Conservation (phyloP, 2,888 invertebrate species). For the Monochamus alternatus region DNA sequence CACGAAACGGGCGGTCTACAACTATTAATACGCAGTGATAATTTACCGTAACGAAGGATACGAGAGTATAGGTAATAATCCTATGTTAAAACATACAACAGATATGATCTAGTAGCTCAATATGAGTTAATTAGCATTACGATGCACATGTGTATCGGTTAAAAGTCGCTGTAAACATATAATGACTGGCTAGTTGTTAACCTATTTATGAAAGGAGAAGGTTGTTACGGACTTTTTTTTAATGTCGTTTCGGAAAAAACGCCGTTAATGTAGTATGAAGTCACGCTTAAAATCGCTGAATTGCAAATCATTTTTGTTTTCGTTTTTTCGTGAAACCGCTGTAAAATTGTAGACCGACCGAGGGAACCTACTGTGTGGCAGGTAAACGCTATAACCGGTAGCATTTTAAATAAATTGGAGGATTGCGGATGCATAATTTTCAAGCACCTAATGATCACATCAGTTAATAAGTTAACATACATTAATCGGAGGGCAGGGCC, state of each 20-base stretch:
- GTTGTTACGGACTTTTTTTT: not conserved
- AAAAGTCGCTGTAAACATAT: not conserved
- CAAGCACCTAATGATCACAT: no score
- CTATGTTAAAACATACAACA: not conserved
- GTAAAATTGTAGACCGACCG: not conserved
- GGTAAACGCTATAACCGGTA: not conserved
- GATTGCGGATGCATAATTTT: no score
- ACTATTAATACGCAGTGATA: not conserved
- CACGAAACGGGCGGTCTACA: not conserved
- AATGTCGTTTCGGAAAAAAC: not conserved
- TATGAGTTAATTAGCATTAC: constrained; percentile 8
- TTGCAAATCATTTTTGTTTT: constrained; percentile 4
- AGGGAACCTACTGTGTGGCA: not conserved
- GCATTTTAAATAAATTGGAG: not conserved
- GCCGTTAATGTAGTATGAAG: constrained; percentile 5
- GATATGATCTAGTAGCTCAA: constrained; percentile 13
- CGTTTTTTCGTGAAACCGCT: not conserved
- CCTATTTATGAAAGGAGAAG: constrained; percentile 10
- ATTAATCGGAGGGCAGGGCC: no score
- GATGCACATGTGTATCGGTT: not conserved
- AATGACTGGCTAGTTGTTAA: constrained; percentile 1
- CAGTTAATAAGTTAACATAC: no score
- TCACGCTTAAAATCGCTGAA: not conserved
- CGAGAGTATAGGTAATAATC: not conserved
- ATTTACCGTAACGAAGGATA: constrained; percentile 8